phyloP scores from a whole-genome alignment of 2,113 vertebrate species.

The Tragelaphus imberbis region DNA sequence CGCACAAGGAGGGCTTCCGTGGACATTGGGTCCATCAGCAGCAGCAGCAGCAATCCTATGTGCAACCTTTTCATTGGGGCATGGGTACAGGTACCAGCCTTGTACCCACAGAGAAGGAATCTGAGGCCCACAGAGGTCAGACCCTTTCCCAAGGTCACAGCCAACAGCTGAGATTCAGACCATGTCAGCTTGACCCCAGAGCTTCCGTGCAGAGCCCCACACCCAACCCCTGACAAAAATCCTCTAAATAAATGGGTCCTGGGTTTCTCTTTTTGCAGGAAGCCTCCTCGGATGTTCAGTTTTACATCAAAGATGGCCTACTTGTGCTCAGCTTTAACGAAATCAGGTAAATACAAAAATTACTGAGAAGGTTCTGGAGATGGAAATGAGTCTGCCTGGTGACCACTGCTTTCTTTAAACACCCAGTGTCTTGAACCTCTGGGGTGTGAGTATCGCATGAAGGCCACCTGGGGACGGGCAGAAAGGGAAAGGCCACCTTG shows the following conservation, averaged over 20 bases:
- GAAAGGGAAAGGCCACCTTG: not conserved
- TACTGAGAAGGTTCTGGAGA: not conserved
- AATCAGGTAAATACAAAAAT: conserved; percentile 48
- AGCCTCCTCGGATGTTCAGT: conserved; percentile 37
- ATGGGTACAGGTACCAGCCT: not conserved
- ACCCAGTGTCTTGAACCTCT: not conserved
- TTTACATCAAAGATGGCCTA: not conserved
- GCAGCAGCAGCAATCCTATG: not conserved
- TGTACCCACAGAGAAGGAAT: not conserved
- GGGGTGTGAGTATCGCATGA: not conserved
- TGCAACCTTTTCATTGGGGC: not conserved
- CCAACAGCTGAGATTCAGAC: not conserved
- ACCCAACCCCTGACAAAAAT: not conserved
- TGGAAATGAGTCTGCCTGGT: not conserved
- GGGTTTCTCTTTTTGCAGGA: conserved; percentile 57
- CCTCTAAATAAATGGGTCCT: not conserved
- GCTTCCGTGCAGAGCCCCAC: not conserved
- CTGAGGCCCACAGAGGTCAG: not conserved
- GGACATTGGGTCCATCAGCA: rapidly evolving
- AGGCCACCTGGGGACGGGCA: not conserved
- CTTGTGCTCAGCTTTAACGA: conserved; percentile 35
- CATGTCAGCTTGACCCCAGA: not conserved
- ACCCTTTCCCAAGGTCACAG: not conserved
- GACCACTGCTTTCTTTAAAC: not conserved
- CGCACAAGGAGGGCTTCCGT: rapidly evolving